Evolutionary conservation across 2,797 vertebrate species (phyloP), one percentile per base, ranked within the genome.

Genomic region (Melanitta fusca): DNA sequence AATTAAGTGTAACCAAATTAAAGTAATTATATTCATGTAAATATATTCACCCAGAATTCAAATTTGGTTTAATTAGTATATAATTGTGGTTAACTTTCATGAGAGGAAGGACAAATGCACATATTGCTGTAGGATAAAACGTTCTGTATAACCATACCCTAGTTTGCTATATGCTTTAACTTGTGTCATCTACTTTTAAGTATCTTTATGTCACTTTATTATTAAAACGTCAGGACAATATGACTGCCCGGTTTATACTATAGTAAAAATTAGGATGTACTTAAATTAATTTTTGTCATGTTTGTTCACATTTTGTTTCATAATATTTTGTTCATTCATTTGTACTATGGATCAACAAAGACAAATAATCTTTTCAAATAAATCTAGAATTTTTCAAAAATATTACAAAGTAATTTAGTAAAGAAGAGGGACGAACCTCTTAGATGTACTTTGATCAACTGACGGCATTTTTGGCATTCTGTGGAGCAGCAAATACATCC

Each of bases 1-100:
- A 93, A 84, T 90, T 74, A 90, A 68, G 69, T 95, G 88, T 70
- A 90, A 88, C 51, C 66, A 70, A 95, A 90, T 88, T 69, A 34
- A 95, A 88, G 27, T 54, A 66, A 88, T 93, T 89, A 64, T 89
- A 70, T 62, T 88, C 7, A 34, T 47, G 69, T 75, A 73, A 66
- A 41, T 80, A 43, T 85, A 65, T 65, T 83, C 80, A 65, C 57
- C 89, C 43, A 47, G 65, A 88, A 64, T 78, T 92, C 19, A 91
- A 62, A 88, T 80, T 71, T 80, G 17, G 13, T 87, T 92, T 93
- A 88, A 91, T 91, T 89, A 60, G 78, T 49, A 21, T 30, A n/a
- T 85, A 89, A 87, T 92, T 86, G 90, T 65, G 61, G 66, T 69
- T 90, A 95, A 79, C 25, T 93, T 88, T 65, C 90, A 85, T 39